A percentile compares a stretch with the other conserved stretches of the same genome.
Conservation (phyloP, 2,888 invertebrate species). For the Dysmachus trigonus region DNA sequence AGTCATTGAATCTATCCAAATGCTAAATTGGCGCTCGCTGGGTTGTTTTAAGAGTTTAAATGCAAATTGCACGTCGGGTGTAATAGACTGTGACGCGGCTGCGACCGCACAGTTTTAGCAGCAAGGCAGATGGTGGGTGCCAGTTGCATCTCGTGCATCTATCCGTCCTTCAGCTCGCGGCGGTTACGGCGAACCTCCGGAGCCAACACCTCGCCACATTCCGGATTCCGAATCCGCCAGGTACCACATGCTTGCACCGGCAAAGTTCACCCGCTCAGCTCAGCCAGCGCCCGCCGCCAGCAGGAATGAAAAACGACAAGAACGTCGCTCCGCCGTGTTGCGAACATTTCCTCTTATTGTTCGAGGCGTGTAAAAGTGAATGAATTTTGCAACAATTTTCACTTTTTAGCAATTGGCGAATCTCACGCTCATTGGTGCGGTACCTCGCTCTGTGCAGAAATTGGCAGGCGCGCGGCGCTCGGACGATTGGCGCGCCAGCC, state of each 20-base stretch:
- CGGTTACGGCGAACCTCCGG: not conserved
- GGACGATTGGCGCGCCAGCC: not conserved
- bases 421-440: slow-evolving; percentile 44
- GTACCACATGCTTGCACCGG: not conserved
- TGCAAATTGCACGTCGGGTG: slow-evolving; percentile 38
- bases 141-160: slow-evolving; percentile 34
- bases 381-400: slow-evolving; percentile 44
- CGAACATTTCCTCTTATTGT: slow-evolving; percentile 42
- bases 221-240: slow-evolving; percentile 9
- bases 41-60: slow-evolving; percentile 26
- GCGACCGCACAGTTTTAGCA: not conserved
- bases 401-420: slow-evolving; percentile 37
- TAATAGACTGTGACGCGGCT: slow-evolving; percentile 40
- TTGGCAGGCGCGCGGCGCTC: not conserved
- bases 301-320: slow-evolving; percentile 16
- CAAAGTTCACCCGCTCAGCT: not conserved
- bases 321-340: not conserved
- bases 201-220: slow-evolving; percentile 33
- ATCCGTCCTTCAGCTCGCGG: slow-evolving; percentile 13
- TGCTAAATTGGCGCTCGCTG: slow-evolving; percentile 23
- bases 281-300: not conserved
- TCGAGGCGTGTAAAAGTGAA: slow-evolving; percentile 39
- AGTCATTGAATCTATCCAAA: not conserved
- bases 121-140: slow-evolving; percentile 38
- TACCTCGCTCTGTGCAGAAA: not conserved